Evolutionary conservation across 2,888 invertebrate species (phyloP), one percentile per base, ranked within the genome.

Genomic region (Lepidocyrtinus sp.): DNA sequence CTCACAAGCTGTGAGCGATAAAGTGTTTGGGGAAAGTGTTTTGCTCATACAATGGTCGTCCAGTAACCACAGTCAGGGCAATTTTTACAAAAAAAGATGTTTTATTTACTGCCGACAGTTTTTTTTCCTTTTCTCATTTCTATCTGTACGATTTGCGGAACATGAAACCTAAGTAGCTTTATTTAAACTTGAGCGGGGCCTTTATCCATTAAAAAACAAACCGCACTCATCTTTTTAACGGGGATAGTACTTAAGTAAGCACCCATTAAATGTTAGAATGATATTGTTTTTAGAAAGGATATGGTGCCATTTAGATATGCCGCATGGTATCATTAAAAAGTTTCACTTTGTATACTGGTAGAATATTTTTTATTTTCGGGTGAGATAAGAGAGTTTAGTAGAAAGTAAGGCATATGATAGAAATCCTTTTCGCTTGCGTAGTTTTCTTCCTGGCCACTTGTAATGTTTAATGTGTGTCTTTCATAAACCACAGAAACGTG

Each of bases 401-500:
- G 36, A 5, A 36, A 45, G 69, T 27, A 63, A 50, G 19, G 22
- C 25, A 36, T n/a, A n/a, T 67, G 59, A 71, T 72, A 61, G n/a
- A 71, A 78, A 73, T 78, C 50, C 46, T 24, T 64, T 22, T 9
- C 65, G 36, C 64, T 76, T 59, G 62, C n/a, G n/a, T n/a, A n/a
- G n/a, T n/a, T n/a, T n/a, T n/a, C 25, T 65, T 59, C 22, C 22
- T 63, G 68, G 62, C 72, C 77, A 61, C 77, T 72, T 46, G 61
- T 61, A 77, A 65, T 77, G 78, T 78, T 72, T 78, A 72, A 72
- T 72, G 72, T 63, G 67, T 78, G 68, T 68, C 62, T 68, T 63
- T 73, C 46, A 68, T 62, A 65, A 73, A 72, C 78, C 73, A 26
- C 72, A 78, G 62, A 7, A 68, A 73, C 72, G 62, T 67, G 27